Evolutionary conservation across 2,888 invertebrate genomes (phyloP).

Genomic region (Antitype chi): DNA sequence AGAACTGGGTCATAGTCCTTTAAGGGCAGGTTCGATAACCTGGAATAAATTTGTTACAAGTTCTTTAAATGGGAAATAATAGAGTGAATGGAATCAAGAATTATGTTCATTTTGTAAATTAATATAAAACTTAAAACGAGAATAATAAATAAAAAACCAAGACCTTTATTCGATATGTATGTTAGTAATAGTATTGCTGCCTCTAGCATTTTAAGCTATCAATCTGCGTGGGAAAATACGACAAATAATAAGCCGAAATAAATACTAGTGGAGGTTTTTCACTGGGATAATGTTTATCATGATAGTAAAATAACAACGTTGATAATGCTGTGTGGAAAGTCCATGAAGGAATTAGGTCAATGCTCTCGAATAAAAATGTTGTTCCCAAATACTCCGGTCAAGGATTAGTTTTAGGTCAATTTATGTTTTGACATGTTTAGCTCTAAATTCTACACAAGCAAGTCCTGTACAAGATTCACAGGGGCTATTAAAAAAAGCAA

Average conservation of each 20-base stretch:
- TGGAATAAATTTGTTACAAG: constrained; percentile 74
- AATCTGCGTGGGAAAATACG: background rate
- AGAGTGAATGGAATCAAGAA: background rate
- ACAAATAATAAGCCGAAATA: background rate
- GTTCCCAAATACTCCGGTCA: background rate
- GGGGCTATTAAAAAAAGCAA: background rate
- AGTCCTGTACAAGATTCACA: background rate
- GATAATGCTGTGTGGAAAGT: background rate
- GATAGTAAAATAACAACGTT: background rate
- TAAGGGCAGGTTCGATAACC: constrained; percentile 90
- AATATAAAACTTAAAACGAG: background rate
- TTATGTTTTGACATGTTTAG: background rate
- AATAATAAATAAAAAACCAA: background rate
- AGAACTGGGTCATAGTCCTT: constrained; percentile 92
- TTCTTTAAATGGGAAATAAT: background rate
- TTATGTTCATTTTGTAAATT: too few species aligned
- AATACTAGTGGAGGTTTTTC: background rate
- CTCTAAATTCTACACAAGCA: background rate
- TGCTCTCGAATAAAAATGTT: background rate
- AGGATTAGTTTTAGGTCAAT: background rate
- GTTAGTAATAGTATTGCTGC: background rate
- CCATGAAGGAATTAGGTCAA: background rate
- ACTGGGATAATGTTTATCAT: background rate
- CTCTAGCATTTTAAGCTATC: background rate
- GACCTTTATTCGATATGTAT: background rate